Evolutionary conservation across 1,140 invertebrate genomes (phyloP).

Genomic region (Luehdorfia chinensis): DNA sequence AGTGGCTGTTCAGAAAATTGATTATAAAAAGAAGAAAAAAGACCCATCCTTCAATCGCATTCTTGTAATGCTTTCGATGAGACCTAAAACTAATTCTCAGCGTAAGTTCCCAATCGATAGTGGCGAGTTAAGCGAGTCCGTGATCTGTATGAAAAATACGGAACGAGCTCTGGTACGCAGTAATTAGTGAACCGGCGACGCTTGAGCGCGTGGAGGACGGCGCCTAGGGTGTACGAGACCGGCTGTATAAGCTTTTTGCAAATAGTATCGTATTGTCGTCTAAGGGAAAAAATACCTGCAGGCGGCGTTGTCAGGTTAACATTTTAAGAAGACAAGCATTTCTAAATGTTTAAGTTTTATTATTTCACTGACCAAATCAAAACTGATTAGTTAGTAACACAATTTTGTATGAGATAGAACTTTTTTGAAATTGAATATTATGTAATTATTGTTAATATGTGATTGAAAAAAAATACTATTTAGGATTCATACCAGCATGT

Average conservation of each 20-base stretch:
- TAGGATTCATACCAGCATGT: too few relatives aligned
- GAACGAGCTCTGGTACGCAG: conserved; percentile 42
- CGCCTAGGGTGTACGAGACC: neutral
- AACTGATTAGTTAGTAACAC: too few relatives aligned
- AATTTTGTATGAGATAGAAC: too few relatives aligned
- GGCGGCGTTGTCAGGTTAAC: neutral
- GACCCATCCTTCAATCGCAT: conserved; percentile 32
- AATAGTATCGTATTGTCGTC: neutral
- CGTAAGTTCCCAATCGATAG: conserved; percentile 54
- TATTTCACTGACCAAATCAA: too few relatives aligned
- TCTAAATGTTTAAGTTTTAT: too few relatives aligned
- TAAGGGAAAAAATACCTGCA: neutral
- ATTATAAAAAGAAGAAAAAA: conserved; percentile 21
- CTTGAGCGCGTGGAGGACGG: conserved; percentile 21
- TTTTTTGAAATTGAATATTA: too few relatives aligned
- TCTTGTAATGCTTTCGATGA: conserved; percentile 38
- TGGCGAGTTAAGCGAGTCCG: conserved; percentile 42
- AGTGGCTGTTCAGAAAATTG: too few relatives aligned
- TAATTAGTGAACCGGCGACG: conserved; percentile 53
- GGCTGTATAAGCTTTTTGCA: conserved; percentile 1
- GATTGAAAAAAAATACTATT: too few relatives aligned
- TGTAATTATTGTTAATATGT: too few relatives aligned
- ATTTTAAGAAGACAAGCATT: neutral
- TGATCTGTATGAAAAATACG: conserved; percentile 68
- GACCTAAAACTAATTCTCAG: conserved; percentile 38